Evolutionary conservation across 1,140 invertebrate species (phyloP).

Genomic region (Atta texana): DNA sequence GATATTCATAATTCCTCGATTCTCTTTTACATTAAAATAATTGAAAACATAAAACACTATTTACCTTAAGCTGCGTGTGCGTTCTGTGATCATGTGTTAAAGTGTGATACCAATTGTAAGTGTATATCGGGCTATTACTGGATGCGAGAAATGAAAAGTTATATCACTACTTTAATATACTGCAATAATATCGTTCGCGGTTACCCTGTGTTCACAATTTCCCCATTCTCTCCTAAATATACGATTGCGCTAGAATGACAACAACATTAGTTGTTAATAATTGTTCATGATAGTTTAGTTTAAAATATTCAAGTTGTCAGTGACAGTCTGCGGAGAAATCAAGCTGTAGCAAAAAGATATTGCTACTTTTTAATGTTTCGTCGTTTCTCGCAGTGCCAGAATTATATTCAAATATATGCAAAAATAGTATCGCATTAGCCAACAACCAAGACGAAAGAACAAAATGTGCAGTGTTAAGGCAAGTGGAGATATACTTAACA

Average conservation of each 20-base stretch:
- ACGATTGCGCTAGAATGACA: not conserved
- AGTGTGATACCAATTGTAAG: too few species aligned
- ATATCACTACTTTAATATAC: too few species aligned
- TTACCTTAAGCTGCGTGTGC: too few species aligned
- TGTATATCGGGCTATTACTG: too few species aligned
- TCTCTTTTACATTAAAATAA: too few species aligned
- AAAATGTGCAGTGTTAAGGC: conserved; percentile 39
- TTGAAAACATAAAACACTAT: too few species aligned
- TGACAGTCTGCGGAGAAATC: conserved; percentile 3
- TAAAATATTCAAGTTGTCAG: not conserved
- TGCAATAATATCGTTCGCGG: too few species aligned
- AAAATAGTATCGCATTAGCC: conserved; percentile 50
- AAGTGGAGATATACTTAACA: conserved; percentile 22
- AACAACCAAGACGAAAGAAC: conserved; percentile 49
- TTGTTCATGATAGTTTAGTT: not conserved
- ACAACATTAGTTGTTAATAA: too few species aligned
- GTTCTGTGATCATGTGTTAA: too few species aligned
- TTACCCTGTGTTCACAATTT: too few species aligned
- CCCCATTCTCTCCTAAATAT: not conserved
- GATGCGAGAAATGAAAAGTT: too few species aligned
- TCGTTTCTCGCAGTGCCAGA: not conserved
- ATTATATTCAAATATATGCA: conserved; percentile 59
- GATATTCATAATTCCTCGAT: too few species aligned
- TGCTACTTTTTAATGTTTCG: conserved; percentile 23
- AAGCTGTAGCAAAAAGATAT: not conserved